Percentiles rank a stretch among this genome's conserved stretches.
Evolutionary conservation across 2,888 invertebrate species (phyloP).

Genomic region (Dynastes tityus): DNA sequence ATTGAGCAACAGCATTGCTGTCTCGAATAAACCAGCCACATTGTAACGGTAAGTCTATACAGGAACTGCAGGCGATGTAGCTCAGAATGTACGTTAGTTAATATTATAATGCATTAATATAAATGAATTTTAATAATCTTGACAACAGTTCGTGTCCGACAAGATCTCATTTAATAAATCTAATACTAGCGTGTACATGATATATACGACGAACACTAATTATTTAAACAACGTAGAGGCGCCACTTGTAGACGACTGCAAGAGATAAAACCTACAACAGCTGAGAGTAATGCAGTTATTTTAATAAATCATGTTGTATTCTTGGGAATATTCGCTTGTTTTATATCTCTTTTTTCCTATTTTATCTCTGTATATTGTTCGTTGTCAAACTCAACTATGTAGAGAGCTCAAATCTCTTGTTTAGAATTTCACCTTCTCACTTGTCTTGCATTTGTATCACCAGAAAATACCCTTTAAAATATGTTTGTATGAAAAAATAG

Average conservation of each 20-base stretch:
- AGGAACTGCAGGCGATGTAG: neutral
- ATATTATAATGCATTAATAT: constrained; percentile 50
- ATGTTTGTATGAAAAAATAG: too few relatives aligned
- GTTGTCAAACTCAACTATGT: too few relatives aligned
- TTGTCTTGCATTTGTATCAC: too few relatives aligned
- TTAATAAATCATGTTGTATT: constrained; percentile 61
- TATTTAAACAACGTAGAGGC: constrained; percentile 64
- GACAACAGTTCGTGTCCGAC: constrained; percentile 55
- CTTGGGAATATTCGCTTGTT: too few relatives aligned
- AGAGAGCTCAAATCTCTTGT: too few relatives aligned
- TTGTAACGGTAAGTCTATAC: neutral
- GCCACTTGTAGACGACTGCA: constrained; percentile 65
- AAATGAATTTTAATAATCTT: constrained; percentile 55
- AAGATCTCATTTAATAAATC: constrained; percentile 67
- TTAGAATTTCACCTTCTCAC: too few relatives aligned
- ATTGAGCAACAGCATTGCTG: neutral
- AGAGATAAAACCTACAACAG: constrained; percentile 65
- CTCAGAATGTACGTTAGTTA: neutral
- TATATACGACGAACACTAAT: constrained; percentile 64
- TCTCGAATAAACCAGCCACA: neutral
- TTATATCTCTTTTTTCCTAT: too few relatives aligned
- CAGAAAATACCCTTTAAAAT: too few relatives aligned
- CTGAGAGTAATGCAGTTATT: constrained; percentile 64
- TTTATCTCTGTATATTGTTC: too few relatives aligned
- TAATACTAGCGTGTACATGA: constrained; percentile 66